These are phyloP conservation scores for Ptyas mucosa DNA, from an alignment of 2,113 vertebrate species.

Conservation along the genomic window DNA sequence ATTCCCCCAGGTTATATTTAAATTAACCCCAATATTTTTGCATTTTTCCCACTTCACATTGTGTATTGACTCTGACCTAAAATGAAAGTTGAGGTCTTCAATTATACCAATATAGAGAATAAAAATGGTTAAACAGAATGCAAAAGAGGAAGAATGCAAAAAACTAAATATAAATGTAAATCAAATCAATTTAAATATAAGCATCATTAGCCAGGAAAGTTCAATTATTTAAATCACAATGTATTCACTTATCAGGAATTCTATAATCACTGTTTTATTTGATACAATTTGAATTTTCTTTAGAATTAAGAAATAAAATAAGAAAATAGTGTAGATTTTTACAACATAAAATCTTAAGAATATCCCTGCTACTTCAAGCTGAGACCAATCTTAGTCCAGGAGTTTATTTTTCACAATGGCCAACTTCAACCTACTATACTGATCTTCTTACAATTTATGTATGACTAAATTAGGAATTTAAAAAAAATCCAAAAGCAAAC, in stretches of 20 bases:
- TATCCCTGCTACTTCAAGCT: not conserved
- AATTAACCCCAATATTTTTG: not conserved
- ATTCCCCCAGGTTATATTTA: not conserved
- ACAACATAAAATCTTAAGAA: not conserved
- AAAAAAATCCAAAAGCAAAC: not conserved
- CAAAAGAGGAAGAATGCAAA: not conserved
- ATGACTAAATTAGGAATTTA: not conserved
- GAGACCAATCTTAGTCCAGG: not conserved
- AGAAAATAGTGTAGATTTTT: not conserved
- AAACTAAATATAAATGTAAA: not conserved
- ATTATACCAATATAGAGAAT: not conserved
- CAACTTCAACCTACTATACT: not conserved
- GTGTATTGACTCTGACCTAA: not conserved
- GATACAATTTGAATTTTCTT: not conserved
- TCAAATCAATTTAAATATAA: not conserved
- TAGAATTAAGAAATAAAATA: not conserved
- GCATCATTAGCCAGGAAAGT: not conserved
- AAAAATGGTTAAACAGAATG: not conserved
- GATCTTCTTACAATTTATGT: not conserved
- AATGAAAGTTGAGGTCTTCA: not conserved
- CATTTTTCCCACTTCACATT: not conserved
- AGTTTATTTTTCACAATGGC: not conserved
- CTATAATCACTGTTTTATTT: not conserved
- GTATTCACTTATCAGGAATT: not conserved
- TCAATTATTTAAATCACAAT: not conserved